These are phyloP conservation scores for Denticeps clupeoides DNA, from an alignment of 2,797 vertebrate species.

Conservation along the genomic window DNA sequence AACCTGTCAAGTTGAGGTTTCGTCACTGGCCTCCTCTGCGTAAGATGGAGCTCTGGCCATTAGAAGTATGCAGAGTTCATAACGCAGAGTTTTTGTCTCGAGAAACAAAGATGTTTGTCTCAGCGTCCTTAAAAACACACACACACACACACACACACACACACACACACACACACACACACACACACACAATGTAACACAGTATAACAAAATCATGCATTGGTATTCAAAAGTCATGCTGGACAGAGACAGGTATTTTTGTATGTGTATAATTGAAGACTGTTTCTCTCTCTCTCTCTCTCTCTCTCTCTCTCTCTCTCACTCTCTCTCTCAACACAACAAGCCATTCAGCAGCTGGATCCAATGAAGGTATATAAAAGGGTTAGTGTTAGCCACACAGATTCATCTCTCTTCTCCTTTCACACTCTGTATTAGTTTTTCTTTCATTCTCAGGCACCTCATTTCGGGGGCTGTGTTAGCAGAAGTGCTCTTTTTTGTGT, in stretches of 20 bases:
- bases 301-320: not conserved
- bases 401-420: not conserved
- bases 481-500: not conserved
- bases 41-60: constrained; percentile 21
- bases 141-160: no score
- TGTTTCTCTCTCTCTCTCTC: not conserved
- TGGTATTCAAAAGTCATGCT: no score
- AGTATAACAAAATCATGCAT: no score
- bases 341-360: constrained; percentile 14
- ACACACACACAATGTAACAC: no score
- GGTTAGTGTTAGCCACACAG: constrained; percentile 8
- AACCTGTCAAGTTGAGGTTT: constrained; percentile 47
- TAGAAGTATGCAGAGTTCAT: constrained; percentile 25
- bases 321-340: not conserved
- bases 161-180: no score
- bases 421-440: not conserved
- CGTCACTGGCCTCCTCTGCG: constrained; percentile 24
- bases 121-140: constrained; percentile 10
- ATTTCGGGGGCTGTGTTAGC: not conserved
- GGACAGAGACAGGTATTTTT: no score
- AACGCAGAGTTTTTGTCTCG: not conserved
- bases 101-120: no score
- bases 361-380: constrained; percentile 12
- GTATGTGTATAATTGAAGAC: no score
- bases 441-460: not conserved